Percentiles rank a stretch among this genome's conserved stretches.
Evolutionary conservation across 2,113 vertebrate genomes (phyloP).

Genomic region (Brachypodius melanocephalos): DNA sequence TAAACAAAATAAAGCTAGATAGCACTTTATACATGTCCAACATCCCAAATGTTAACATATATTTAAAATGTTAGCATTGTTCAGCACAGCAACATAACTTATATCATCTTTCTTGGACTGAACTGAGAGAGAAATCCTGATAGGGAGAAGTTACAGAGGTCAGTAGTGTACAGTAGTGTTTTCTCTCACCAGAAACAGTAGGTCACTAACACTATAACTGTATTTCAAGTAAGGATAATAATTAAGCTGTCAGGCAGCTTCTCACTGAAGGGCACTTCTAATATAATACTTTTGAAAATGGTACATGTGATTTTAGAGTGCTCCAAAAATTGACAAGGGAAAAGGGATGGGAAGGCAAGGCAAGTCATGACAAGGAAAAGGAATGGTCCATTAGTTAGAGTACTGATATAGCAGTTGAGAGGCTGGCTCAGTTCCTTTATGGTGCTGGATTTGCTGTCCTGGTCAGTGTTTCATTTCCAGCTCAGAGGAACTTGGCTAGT

Average conservation of each 20-base stretch:
- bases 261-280: neutral
- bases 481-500: neutral
- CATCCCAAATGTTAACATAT: neutral
- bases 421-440: neutral
- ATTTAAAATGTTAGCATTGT: neutral
- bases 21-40: neutral
- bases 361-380: neutral
- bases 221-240: neutral
- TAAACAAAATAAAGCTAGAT: neutral
- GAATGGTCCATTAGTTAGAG: neutral
- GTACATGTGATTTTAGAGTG: neutral
- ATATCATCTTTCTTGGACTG: neutral
- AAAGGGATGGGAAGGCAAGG: neutral
- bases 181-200: neutral
- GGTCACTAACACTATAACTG: neutral
- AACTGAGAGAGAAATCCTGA: neutral
- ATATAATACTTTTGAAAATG: neutral
- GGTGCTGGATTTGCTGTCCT: neutral
- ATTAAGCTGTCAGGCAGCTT: neutral
- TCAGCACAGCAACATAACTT: neutral
- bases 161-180: neutral
- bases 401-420: neutral
- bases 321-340: neutral
- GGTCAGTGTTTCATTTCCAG: neutral
- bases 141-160: neutral